Base-by-base conservation (phyloP, 64 coral and sea anemone species). In the Dendrophyllia cribrosa region DNA sequence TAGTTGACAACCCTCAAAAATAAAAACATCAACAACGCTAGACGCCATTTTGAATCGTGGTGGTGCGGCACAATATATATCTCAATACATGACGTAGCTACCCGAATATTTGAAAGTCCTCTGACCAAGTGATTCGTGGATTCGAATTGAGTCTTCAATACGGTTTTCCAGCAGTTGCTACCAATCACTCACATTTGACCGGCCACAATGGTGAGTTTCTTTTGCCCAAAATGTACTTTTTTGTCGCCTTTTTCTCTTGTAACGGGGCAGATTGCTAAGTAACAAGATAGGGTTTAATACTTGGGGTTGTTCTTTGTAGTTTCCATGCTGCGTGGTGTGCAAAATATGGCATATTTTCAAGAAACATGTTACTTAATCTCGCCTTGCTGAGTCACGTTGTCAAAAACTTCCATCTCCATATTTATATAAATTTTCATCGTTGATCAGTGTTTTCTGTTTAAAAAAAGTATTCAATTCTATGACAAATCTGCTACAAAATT, bases 331-430 rank as follows among this genome's bases (percentile, higher is more conserved):
- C 21, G 4, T 23, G 53, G 17, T 9, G 48, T 22, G 3, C 9
- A n/a, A 49, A 77, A 3, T 8, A 8, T 47, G 26, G 17, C 17
- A 19, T 51, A 50, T 7, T 4, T 49, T 48, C 43, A 59, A 14
- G 43, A 65, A 76, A 88, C 43, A 13, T 88, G 58, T 21, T 25
- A 7, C 59, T 13, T 66, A 23, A 75, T 75, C 22, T 90, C 69
- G 44, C 13, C 76, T 24, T 92, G 90, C 90, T 92, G 90, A 92
- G 67, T 92, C 90, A 92, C 82, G 77, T 84, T 70, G 64, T 47
- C 58, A 13, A 24, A 51, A 12, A 59, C 34, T 9, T 74, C 20
- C n/a, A 46, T 70, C 17, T 6, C 4, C 72, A 51, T 3, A 14
- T 19, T 75, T 17, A 75, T 4, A 14, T 49, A 11, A 75, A 20